These are phyloP conservation scores for Conger conger DNA, from an alignment of 2,113 vertebrate genomes.

Conservation along the genomic window DNA sequence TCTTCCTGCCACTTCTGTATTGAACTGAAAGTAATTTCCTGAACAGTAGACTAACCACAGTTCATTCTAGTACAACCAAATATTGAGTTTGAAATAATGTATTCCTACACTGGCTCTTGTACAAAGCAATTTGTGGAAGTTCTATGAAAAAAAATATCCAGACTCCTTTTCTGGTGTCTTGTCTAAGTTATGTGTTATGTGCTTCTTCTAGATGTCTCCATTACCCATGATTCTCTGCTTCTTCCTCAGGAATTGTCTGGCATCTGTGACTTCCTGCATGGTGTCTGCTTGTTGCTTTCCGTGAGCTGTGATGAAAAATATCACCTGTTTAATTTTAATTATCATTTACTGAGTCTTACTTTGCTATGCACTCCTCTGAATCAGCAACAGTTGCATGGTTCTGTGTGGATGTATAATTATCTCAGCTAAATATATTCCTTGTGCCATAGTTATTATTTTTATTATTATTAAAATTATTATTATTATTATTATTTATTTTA, in stretches of 20 bases:
- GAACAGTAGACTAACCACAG: neutral
- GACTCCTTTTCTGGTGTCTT: conserved; percentile 62
- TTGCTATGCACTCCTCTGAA: conserved; percentile 12
- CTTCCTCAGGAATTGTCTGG: conserved; percentile 52
- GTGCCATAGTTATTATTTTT: too few relatives aligned
- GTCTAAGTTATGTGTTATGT: conserved; percentile 52
- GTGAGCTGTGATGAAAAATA: conserved; percentile 33
- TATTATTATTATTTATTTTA: too few relatives aligned
- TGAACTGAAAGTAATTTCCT: neutral
- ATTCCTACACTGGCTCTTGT: conserved; percentile 28
- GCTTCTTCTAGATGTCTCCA: conserved; percentile 55
- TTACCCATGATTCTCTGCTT: conserved; percentile 65
- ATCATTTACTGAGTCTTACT: conserved; percentile 20
- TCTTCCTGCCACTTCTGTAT: neutral
- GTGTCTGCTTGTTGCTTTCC: conserved; percentile 59
- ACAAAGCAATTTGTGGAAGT: conserved; percentile 34
- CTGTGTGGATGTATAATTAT: neutral
- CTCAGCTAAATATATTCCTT: neutral
- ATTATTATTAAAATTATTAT: too few relatives aligned
- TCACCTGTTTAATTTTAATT: conserved; percentile 34
- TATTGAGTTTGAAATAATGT: neutral
- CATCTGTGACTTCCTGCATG: conserved; percentile 64
- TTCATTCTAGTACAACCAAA: neutral
- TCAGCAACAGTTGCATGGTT: neutral
- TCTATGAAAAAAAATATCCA: conserved; percentile 41